phyloP scores from a whole-genome alignment of 1,140 invertebrate species.

The Tetragonula clypearis region DNA sequence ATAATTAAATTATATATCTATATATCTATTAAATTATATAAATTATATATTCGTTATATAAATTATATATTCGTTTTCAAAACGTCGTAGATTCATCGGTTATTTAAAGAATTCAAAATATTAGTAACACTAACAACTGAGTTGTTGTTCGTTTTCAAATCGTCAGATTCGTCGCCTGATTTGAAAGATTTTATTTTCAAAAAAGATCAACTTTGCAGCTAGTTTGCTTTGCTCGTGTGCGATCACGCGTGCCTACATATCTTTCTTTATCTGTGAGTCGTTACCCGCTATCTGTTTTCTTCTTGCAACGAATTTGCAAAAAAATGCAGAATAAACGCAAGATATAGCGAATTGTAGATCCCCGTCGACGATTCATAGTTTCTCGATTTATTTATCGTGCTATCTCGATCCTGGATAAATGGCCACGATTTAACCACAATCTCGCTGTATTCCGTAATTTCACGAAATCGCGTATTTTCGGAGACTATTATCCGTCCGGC shows the following conservation, averaged over 20 bases:
- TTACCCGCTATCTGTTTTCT: not conserved
- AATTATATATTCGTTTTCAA: too few species aligned
- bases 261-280: not conserved
- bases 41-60: too few species aligned
- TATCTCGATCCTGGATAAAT: not conserved
- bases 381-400: not conserved
- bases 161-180: too few species aligned
- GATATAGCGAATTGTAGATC: not conserved
- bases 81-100: too few species aligned
- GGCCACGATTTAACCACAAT: not conserved
- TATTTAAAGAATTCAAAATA: too few species aligned
- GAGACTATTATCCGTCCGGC: too few species aligned
- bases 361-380: not conserved
- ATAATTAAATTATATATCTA: too few species aligned
- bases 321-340: not conserved
- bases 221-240: too few species aligned
- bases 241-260: not conserved
- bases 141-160: too few species aligned
- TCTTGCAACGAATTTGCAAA: not conserved
- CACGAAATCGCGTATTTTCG: not conserved
- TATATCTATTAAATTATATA: too few species aligned
- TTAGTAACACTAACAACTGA: too few species aligned
- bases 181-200: too few species aligned
- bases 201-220: not conserved
- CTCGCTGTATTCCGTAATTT: not conserved